Conservation (phyloP, 2,797 vertebrate species). For the Poeciliopsis paucimaculata region DNA sequence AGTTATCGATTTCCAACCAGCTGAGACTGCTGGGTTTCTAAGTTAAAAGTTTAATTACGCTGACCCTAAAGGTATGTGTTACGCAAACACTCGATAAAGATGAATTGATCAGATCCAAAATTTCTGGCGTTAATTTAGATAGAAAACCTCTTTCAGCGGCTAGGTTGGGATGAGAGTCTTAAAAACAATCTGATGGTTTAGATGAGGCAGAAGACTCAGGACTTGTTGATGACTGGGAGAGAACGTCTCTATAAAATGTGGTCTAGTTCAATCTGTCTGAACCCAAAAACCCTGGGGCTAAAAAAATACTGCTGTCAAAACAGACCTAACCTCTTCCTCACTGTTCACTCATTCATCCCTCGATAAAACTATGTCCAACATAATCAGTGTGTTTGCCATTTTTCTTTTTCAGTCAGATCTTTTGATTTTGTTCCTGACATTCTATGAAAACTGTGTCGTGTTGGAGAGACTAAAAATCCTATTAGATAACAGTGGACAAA, state of each 20-base stretch:
- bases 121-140: not conserved
- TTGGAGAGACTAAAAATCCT: not conserved
- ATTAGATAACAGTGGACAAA: not conserved
- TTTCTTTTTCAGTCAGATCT: not conserved
- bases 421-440: not conserved
- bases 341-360: not conserved
- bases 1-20: not conserved
- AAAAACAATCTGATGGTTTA: not conserved
- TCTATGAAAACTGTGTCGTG: not conserved
- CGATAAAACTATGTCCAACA: not conserved
- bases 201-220: not conserved
- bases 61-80: not conserved
- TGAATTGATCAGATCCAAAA: not conserved
- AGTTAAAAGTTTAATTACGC: not conserved
- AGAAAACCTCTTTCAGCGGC: not conserved
- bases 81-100: not conserved
- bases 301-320: not conserved
- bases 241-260: not conserved
- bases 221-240: not conserved
- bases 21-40: not conserved
- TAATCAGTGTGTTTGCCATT: not conserved
- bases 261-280: not conserved
- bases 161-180: not conserved
- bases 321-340: not conserved
- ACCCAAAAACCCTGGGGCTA: not conserved